Percentiles rank a stretch among this genome's conserved stretches.
These are phyloP conservation scores for Drosophila elegans DNA, from an alignment of 1,140 invertebrate species.

Conservation along the genomic window DNA sequence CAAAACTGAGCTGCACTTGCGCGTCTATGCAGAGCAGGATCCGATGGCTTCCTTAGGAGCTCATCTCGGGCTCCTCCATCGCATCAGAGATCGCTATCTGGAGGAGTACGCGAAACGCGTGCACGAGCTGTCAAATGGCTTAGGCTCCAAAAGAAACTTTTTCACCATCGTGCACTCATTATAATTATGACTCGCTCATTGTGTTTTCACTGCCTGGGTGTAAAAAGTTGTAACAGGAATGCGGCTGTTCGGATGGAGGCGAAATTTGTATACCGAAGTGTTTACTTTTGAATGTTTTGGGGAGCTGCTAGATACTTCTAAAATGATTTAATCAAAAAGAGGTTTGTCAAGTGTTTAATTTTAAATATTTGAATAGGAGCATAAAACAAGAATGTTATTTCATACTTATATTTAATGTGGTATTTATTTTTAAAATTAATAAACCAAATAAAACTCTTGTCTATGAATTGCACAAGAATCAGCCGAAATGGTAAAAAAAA, in stretches of 20 bases:
- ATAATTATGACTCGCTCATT: conserved; percentile 71
- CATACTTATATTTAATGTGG: no score
- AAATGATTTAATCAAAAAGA: no score
- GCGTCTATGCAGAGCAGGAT: conserved; percentile 71
- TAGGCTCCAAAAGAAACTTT: conserved; percentile 33
- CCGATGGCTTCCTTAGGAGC: conserved; percentile 3
- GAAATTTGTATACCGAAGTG: conserved; percentile 9
- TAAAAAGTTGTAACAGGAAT: conserved; percentile 61
- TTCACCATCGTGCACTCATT: conserved; percentile 74
- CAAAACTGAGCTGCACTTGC: conserved; percentile 69
- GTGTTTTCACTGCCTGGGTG: conserved; percentile 20
- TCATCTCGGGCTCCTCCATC: conserved; percentile 20
- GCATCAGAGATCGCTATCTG: conserved; percentile 55
- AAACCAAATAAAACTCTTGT: no score
- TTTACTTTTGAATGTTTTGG: background rate
- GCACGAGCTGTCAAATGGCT: conserved; percentile 77
- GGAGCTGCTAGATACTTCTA: background rate
- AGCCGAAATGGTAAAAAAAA: no score
- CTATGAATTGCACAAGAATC: no score
- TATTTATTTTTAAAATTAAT: no score
- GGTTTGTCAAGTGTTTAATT: no score
- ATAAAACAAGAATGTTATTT: no score
- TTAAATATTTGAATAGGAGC: no score
- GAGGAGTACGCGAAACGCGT: conserved; percentile 71
- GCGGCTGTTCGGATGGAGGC: background rate